Base-by-base conservation (phyloP, 2,888 invertebrate species). In the Thereva unica region DNA sequence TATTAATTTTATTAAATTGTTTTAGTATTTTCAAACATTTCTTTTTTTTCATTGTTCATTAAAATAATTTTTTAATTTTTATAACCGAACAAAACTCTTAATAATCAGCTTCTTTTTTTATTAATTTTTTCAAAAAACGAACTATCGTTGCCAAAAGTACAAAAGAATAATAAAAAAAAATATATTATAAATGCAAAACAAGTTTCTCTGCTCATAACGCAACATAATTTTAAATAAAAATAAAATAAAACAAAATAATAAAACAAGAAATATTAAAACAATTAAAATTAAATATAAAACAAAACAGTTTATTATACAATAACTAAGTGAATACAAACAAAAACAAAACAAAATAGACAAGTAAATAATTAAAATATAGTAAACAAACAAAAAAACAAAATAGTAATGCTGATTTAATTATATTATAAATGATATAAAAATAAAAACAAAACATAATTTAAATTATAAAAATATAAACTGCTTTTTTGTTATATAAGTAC, bases 121-220 rank as follows among this genome's bases (percentile, higher is more conserved):
- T 38, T 54, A 12, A 12, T 10, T n/a, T n/a, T 47, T 44, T 41
- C n/a, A n/a, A 35, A 63, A 52, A 37, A 50, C 42, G 40, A 50
- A 23, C 35, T 63, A 52, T 68, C 64, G 68, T 68, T 68, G 68
- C 68, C 68, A 68, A 68, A 68, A 68, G 68, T 68, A 68, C 68
- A 72, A 71, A 73, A 74, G 49, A 23, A 23, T 23, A 23, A 52
- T 56, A 74, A 70, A 49, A 53, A 68, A 40, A 67, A 70, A 70
- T 68, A 70, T 52, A 72, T 23, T 23, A 23, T 23, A 23, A 23
- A 23, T 23, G 23, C 23, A 71, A 70, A 68, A 71, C 66, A 69
- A 72, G 70, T 73, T 71, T 72, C 75, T 70, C 44, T 56, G 56
- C 44, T 56, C 56, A 44, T n/a, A n/a, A 23, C 42, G 42, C 56